Conservation (phyloP, 2,797 vertebrate species). For the Parauchenoglanis ngamensis region DNA sequence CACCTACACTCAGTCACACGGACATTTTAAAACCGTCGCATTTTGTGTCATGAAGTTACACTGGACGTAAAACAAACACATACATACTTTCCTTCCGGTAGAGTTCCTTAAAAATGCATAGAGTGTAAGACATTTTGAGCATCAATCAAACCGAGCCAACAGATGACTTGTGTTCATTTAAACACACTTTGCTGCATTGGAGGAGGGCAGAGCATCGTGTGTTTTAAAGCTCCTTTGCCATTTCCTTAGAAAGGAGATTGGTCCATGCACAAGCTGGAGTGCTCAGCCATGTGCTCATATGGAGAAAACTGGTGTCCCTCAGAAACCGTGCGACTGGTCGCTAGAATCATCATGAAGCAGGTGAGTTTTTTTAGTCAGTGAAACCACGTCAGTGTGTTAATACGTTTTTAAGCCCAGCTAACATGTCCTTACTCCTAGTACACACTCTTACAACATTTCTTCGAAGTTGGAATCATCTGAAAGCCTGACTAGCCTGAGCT, state of each 20-base stretch:
- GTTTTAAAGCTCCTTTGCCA: neutral
- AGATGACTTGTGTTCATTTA: neutral
- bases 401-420: neutral
- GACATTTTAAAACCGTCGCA: no score
- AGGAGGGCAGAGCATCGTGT: no score
- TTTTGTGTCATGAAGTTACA: no score
- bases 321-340: slow-evolving; percentile 91
- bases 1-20: no score
- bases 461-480: neutral
- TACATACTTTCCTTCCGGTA: no score
- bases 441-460: neutral
- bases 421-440: neutral
- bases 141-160: neutral
- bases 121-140: no score
- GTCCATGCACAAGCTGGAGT: slow-evolving; percentile 95
- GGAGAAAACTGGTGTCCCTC: slow-evolving; percentile 96
- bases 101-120: no score
- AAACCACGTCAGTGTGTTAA: neutral
- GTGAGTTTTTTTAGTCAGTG: slow-evolving; percentile 67
- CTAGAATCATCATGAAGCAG: slow-evolving; percentile 93
- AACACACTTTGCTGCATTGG: no score
- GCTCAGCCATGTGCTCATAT: slow-evolving; percentile 88
- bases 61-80: no score
- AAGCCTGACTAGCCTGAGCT: no score
- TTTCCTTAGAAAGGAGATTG: slow-evolving; percentile 87